A percentile compares a stretch with the other conserved stretches of the same genome.
Conservation (phyloP, 2,888 invertebrate genomes). For the Euzetes globulus region DNA sequence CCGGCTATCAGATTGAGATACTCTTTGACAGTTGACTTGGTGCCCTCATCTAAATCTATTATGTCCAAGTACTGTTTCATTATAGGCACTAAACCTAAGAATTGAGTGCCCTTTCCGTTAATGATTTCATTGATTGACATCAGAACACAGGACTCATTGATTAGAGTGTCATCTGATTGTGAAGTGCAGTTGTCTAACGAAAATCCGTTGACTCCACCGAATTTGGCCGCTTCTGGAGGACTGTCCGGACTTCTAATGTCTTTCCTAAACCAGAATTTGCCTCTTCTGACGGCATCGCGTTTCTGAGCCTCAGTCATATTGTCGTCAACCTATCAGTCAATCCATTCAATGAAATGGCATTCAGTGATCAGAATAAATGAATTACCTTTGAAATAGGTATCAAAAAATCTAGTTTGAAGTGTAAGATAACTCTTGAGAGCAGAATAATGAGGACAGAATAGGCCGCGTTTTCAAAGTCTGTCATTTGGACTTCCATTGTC, state of each 20-base stretch:
- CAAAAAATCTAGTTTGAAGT: slow-evolving; percentile 88
- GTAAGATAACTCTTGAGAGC: slow-evolving; percentile 89
- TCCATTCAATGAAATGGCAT: background rate
- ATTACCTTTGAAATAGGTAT: slow-evolving; percentile 90
- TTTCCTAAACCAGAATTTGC: slow-evolving; percentile 88
- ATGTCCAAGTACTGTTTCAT: slow-evolving; percentile 87
- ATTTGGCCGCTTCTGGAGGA: slow-evolving; percentile 49
- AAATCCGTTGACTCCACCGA: slow-evolving; percentile 43
- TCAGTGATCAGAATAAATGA: background rate
- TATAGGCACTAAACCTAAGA: slow-evolving; percentile 88
- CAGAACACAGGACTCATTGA: slow-evolving; percentile 31
- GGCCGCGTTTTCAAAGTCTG: slow-evolving; percentile 99
- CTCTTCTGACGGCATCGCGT: slow-evolving; percentile 69
- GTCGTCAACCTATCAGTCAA: slow-evolving; percentile 62
- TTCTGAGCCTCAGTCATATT: slow-evolving; percentile 94
- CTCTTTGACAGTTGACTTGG: slow-evolving; percentile 91
- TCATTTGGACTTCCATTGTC: slow-evolving; percentile 92
- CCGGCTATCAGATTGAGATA: slow-evolving; percentile 80
- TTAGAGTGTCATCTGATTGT: background rate
- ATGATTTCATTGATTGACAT: slow-evolving; percentile 95
- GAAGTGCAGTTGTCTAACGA: background rate
- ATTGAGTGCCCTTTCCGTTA: slow-evolving; percentile 83
- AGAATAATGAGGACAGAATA: slow-evolving; percentile 95
- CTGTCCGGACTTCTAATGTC: slow-evolving; percentile 57
- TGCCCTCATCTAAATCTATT: slow-evolving; percentile 97